These are phyloP conservation scores for Hypercompe scribonia DNA, from an alignment of 2,888 invertebrate genomes.

Conservation along the genomic window DNA sequence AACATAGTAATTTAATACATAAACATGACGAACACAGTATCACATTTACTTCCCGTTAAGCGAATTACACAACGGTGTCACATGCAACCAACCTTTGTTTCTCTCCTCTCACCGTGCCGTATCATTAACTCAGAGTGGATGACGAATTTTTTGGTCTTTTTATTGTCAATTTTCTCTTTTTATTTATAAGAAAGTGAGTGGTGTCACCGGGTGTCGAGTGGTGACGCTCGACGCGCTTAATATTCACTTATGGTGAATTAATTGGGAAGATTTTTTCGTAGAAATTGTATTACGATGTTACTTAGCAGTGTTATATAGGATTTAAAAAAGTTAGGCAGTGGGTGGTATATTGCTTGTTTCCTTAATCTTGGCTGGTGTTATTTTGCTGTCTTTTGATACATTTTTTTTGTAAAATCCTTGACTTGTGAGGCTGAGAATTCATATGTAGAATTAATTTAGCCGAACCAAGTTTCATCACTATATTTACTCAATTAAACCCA, in stretches of 20 bases:
- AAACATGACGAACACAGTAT: not conserved
- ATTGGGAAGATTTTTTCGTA: constrained; percentile 56
- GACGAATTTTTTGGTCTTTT: constrained; percentile 80
- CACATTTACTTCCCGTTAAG: constrained; percentile 36
- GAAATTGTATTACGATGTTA: constrained; percentile 12
- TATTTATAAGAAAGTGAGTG: constrained; percentile 76
- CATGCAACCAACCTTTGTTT: constrained; percentile 77
- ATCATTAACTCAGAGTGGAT: constrained; percentile 86
- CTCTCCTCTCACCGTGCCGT: constrained; percentile 83
- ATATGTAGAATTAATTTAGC: too few relatives aligned
- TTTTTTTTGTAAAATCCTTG: not conserved
- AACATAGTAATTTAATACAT: constrained; percentile 1
- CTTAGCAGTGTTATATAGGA: not conserved
- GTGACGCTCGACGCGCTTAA: constrained; percentile 64
- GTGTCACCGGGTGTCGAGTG: constrained; percentile 76
- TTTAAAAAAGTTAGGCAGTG: too few relatives aligned
- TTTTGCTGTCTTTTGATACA: not conserved
- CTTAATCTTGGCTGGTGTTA: too few relatives aligned
- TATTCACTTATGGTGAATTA: constrained; percentile 69
- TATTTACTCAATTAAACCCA: too few relatives aligned
- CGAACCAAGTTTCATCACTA: too few relatives aligned
- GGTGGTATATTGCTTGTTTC: too few relatives aligned
- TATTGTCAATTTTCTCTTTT: constrained; percentile 81
- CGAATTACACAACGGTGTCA: constrained; percentile 68
- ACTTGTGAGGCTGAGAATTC: too few relatives aligned